phyloP scores from a whole-genome alignment of 2,113 vertebrate species.

The Pelobates fuscus region DNA sequence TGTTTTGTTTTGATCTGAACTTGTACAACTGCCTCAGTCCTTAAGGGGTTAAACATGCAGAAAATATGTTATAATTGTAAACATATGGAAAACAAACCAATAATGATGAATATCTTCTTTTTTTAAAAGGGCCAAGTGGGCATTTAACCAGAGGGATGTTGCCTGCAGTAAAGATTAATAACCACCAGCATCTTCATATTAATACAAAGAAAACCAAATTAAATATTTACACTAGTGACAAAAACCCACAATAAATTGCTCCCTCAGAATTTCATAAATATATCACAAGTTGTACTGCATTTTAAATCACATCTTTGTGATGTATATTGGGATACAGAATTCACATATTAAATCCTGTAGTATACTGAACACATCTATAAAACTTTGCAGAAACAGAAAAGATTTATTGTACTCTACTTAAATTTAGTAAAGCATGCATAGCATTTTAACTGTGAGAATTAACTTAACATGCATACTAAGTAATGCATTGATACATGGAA shows the following conservation, averaged over 20 bases:
- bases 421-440: conserved; percentile 19
- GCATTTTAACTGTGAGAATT: conserved; percentile 31
- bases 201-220: neutral
- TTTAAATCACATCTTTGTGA: conserved; percentile 10
- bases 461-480: conserved; percentile 19
- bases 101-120: too few relatives aligned
- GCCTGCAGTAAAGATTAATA: too few relatives aligned
- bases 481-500: neutral
- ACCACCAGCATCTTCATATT: too few relatives aligned
- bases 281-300: conserved; percentile 9
- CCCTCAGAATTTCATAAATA: neutral
- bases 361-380: conserved; percentile 37
- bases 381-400: conserved; percentile 16
- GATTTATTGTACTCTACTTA: conserved; percentile 21
- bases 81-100: too few relatives aligned
- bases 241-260: neutral
- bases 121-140: too few relatives aligned
- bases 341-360: conserved; percentile 29
- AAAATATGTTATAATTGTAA: too few relatives aligned
- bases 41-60: too few relatives aligned
- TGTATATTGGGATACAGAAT: conserved; percentile 27
- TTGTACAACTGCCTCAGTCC: too few relatives aligned
- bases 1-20: too few relatives aligned
- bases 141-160: too few relatives aligned
- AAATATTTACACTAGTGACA: conserved; percentile 1